These are phyloP conservation scores for Tipula unca DNA, from an alignment of 2,888 invertebrate genomes.

Conservation along the genomic window DNA sequence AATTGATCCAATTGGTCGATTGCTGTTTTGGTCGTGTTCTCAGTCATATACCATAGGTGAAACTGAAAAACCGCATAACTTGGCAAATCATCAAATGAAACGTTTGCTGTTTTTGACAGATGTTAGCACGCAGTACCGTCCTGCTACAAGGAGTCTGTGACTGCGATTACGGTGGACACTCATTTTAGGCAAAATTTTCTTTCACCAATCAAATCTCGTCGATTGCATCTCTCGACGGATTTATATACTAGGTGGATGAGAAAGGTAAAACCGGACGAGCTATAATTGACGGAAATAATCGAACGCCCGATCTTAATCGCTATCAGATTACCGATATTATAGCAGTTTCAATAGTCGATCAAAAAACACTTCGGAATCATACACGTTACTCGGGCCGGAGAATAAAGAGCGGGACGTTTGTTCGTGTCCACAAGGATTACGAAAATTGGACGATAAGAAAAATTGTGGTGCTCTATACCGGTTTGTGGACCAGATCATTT, in stretches of 20 bases:
- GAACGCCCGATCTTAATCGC: constrained; percentile 51
- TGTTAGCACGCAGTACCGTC: constrained; percentile 53
- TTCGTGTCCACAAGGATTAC: constrained; percentile 67
- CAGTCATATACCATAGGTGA: constrained; percentile 67
- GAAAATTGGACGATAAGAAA: constrained; percentile 51
- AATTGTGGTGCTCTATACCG: constrained; percentile 58
- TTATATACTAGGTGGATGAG: constrained; percentile 75
- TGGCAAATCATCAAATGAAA: constrained; percentile 76
- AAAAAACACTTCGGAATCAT: constrained; percentile 45
- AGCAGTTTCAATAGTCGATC: constrained; percentile 49
- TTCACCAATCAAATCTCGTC: constrained; percentile 45
- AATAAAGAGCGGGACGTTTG: constrained; percentile 54
- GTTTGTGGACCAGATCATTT: constrained; percentile 66
- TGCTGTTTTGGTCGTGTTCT: constrained; percentile 84
- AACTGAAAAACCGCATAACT: constrained; percentile 71
- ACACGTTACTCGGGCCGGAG: constrained; percentile 52
- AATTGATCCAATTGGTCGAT: constrained; percentile 72
- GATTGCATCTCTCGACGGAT: constrained; percentile 58
- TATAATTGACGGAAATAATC: constrained; percentile 56
- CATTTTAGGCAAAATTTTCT: constrained; percentile 34
- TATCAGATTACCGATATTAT: constrained; percentile 62
- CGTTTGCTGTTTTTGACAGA: constrained; percentile 78
- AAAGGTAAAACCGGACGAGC: constrained; percentile 58
- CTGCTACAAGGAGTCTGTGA: constrained; percentile 61
- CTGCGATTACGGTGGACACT: constrained; percentile 74